Conservation (phyloP, 2,888 invertebrate genomes). For the Tenthredo distinguenda region DNA sequence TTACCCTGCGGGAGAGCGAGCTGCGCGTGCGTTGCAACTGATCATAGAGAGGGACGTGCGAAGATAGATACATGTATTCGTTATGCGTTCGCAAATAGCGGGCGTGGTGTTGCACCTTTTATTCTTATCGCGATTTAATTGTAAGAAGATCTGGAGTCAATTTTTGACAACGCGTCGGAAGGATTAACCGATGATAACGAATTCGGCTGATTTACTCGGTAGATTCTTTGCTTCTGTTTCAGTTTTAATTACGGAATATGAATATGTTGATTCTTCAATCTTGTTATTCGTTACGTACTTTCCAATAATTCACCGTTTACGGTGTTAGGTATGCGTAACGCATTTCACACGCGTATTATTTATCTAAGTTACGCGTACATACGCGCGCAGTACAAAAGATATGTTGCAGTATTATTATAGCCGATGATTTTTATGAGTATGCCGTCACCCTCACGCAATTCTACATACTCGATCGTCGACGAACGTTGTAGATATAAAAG, state of each 20-base stretch:
- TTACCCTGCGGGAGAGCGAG: background rate
- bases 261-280: background rate
- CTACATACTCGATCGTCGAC: slow-evolving; percentile 31
- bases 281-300: background rate
- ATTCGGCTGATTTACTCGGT: too few relatives aligned
- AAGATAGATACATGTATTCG: background rate
- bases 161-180: background rate
- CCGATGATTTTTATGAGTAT: slow-evolving; percentile 10
- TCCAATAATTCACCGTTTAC: background rate
- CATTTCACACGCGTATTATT: background rate
- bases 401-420: background rate
- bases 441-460: slow-evolving; percentile 29
- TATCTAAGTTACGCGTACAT: background rate
- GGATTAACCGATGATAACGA: background rate
- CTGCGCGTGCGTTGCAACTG: slow-evolving; percentile 1
- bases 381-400: background rate
- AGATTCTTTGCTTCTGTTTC: background rate
- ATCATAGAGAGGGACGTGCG: background rate
- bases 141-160: background rate
- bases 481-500: slow-evolving; percentile 25
- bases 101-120: slow-evolving; percentile 7
- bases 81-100: background rate
- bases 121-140: background rate
- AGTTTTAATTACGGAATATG: background rate
- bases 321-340: background rate